Percentiles rank a stretch among this genome's conserved stretches.
Conservation (phyloP, 2,113 vertebrate genomes). For the Centropus bengalensis region DNA sequence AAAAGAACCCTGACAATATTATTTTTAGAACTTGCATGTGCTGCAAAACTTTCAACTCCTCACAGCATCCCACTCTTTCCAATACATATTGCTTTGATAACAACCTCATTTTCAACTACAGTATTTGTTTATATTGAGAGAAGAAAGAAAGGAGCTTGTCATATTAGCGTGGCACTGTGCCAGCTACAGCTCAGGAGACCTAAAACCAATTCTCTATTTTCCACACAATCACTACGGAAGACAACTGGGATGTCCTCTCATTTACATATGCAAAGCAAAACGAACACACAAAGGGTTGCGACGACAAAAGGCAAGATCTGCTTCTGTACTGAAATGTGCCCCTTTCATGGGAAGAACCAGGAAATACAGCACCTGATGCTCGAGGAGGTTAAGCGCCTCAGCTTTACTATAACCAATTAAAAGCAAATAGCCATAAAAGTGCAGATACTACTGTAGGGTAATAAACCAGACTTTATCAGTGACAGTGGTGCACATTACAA, state of each 20-base stretch:
- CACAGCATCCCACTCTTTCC: background rate
- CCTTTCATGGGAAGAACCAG: background rate
- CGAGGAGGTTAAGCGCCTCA: background rate
- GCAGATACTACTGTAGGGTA: conserved; percentile 78
- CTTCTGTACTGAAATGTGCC: background rate
- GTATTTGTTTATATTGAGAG: background rate
- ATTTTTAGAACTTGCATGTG: background rate
- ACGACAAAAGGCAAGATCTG: background rate
- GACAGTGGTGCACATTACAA: conserved; percentile 79
- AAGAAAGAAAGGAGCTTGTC: background rate
- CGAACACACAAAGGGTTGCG: background rate
- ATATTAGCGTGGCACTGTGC: background rate
- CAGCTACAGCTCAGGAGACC: background rate
- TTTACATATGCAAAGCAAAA: background rate
- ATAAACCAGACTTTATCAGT: conserved; percentile 82
- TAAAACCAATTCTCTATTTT: background rate
- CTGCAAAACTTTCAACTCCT: background rate
- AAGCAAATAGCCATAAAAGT: conserved; percentile 75
- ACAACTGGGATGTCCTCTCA: background rate
- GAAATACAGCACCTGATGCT: conserved; percentile 14
- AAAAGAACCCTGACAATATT: background rate
- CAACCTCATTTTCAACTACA: background rate
- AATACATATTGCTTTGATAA: background rate
- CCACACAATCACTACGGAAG: background rate
- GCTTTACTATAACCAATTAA: conserved; percentile 73